A percentile compares a stretch with the other conserved stretches of the same genome.
Conservation (phyloP, 1,140 invertebrate genomes). For the Odontomachus brunneus region DNA sequence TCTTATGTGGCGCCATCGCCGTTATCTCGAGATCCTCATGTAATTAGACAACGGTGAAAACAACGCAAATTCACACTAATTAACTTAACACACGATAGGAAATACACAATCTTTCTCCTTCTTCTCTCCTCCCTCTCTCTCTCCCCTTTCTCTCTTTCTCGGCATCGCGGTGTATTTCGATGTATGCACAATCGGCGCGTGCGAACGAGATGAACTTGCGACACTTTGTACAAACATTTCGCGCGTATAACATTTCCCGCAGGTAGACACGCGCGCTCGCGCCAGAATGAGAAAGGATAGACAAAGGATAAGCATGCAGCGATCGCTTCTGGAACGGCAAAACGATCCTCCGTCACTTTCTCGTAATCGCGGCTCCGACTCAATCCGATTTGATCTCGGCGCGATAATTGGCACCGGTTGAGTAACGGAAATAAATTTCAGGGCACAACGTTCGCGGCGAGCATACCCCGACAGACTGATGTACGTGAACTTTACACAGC, state of each 20-base stretch:
- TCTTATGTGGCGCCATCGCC: too few species aligned
- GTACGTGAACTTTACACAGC: too few species aligned
- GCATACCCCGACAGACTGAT: too few species aligned
- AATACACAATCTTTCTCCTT: neutral
- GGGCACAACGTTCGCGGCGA: neutral
- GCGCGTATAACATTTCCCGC: neutral
- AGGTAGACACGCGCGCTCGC: neutral
- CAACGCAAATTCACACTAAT: neutral
- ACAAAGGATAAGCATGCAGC: too few species aligned
- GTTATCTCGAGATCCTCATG: neutral
- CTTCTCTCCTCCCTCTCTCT: neutral
- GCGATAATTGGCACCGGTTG: neutral
- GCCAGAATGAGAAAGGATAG: too few species aligned
- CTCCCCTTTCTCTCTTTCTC: too few species aligned
- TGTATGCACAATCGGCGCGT: neutral
- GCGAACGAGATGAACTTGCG: conserved; percentile 34
- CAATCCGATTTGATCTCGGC: conserved; percentile 4
- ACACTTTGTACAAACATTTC: neutral
- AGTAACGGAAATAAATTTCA: conserved; percentile 19
- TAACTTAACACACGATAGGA: neutral
- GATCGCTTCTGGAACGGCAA: neutral
- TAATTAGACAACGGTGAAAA: neutral
- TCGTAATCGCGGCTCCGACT: neutral
- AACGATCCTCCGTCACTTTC: neutral
- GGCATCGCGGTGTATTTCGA: too few species aligned